Conservation (phyloP, 1,140 invertebrate genomes). For the Venturia canescens region DNA sequence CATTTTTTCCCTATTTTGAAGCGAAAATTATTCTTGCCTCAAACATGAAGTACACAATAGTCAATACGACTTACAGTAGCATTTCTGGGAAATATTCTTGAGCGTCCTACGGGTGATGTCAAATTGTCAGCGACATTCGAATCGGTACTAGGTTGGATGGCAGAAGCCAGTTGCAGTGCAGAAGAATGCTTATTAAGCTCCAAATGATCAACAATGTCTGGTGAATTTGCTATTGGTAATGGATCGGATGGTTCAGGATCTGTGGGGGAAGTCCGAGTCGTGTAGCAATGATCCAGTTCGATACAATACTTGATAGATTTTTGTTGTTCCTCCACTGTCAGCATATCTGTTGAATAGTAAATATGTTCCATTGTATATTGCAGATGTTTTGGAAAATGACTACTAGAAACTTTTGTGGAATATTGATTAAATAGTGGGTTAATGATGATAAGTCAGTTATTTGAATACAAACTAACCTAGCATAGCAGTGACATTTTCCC, state of each 20-base stretch:
- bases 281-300: slow-evolving; percentile 76
- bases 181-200: slow-evolving; percentile 49
- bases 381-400: neutral
- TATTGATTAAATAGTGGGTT: no score
- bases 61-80: neutral
- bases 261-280: slow-evolving; percentile 68
- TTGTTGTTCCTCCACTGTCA: slow-evolving; percentile 74
- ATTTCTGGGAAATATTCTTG: neutral
- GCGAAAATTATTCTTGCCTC: no score
- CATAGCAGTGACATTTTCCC: slow-evolving; percentile 78
- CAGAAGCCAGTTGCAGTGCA: neutral
- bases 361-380: no score
- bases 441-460: no score
- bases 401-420: no score
- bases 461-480: slow-evolving; percentile 68
- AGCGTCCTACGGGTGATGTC: neutral
- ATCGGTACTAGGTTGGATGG: neutral
- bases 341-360: slow-evolving; percentile 67
- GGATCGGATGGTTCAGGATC: slow-evolving; percentile 71
- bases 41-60: neutral
- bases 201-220: slow-evolving; percentile 61
- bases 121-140: neutral
- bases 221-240: slow-evolving; percentile 65
- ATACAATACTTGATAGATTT: slow-evolving; percentile 71
- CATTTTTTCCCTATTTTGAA: neutral